phyloP scores from a whole-genome alignment of 1,140 invertebrate species.

The Aricia agestis region DNA sequence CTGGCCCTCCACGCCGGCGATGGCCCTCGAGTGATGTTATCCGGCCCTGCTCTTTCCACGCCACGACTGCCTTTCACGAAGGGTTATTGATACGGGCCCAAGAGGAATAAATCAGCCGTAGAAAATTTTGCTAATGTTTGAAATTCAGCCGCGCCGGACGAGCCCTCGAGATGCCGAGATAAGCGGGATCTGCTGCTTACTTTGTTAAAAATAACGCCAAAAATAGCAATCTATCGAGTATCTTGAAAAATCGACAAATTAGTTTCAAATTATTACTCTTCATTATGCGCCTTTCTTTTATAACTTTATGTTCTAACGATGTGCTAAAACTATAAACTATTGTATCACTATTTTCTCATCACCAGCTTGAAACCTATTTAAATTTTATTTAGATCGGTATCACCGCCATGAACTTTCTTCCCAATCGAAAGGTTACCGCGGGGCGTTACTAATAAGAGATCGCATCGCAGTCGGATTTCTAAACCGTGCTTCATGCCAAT shows the following conservation, averaged over 20 bases:
- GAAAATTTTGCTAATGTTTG: constrained; percentile 29
- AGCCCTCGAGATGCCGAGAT: constrained; percentile 1
- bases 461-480: neutral
- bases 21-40: constrained; percentile 39
- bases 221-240: neutral
- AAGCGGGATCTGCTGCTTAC: neutral
- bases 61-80: constrained; percentile 36
- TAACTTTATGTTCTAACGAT: too few relatives aligned
- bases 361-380: neutral
- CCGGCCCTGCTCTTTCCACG: constrained; percentile 43
- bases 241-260: neutral
- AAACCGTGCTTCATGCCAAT: constrained; percentile 3
- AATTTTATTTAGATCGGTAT: neutral
- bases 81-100: constrained; percentile 46
- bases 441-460: constrained; percentile 1
- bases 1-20: constrained; percentile 17
- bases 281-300: neutral
- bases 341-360: too few relatives aligned
- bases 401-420: neutral
- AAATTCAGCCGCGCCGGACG: constrained; percentile 19
- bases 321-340: too few relatives aligned
- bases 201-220: neutral
- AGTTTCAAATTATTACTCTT: neutral
- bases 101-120: constrained; percentile 41
- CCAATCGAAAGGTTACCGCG: constrained; percentile 2